phyloP scores from a whole-genome alignment of 2,113 vertebrate genomes.

The Hemicordylus capensis region DNA sequence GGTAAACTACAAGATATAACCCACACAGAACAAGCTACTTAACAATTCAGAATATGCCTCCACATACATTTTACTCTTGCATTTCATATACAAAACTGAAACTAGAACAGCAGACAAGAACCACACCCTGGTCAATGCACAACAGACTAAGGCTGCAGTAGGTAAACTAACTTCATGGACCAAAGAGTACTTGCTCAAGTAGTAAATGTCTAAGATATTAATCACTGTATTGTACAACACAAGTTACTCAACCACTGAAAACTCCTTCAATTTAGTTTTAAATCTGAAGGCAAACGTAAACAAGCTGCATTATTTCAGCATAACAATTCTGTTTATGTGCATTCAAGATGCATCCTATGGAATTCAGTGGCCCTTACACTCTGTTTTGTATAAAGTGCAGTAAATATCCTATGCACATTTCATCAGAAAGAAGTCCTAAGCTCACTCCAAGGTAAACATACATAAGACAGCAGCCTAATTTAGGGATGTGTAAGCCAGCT shows the following conservation, averaged over 20 bases:
- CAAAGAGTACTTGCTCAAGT: neutral
- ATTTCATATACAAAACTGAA: neutral
- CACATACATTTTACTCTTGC: neutral
- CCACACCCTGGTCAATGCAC: neutral
- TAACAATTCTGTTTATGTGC: neutral
- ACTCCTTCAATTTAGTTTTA: neutral
- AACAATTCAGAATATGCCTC: no score
- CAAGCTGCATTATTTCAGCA: neutral
- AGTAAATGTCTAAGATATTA: neutral
- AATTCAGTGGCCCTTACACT: neutral
- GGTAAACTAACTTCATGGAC: neutral
- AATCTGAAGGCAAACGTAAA: neutral
- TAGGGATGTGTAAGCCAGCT: no score
- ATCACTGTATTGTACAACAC: neutral
- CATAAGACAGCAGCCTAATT: no score
- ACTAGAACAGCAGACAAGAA: neutral
- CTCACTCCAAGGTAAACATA: no score
- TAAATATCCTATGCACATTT: no score
- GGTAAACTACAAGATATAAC: neutral
- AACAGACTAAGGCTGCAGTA: neutral
- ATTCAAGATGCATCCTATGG: neutral
- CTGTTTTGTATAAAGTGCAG: neutral
- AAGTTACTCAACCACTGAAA: neutral
- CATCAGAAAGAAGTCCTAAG: no score
- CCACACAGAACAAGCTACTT: neutral